Evolutionary conservation across 2,888 invertebrate genomes (phyloP).

Genomic region (Endotricha flammealis): DNA sequence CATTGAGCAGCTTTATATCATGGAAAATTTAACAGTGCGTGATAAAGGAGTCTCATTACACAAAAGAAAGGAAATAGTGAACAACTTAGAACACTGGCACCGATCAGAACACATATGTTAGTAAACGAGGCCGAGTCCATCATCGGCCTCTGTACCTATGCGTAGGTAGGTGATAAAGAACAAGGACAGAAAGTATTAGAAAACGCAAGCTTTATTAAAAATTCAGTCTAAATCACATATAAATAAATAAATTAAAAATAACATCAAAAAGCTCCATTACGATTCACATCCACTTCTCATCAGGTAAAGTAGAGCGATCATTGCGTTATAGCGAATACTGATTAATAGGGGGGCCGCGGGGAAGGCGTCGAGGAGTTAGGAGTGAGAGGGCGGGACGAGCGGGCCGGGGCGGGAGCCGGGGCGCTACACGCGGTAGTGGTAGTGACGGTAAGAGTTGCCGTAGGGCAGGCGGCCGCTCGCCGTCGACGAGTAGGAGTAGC

Average conservation of each 20-base stretch:
- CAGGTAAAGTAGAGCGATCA: conserved; percentile 68
- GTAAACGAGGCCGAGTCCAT: conserved; percentile 59
- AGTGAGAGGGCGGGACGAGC: conserved; percentile 31
- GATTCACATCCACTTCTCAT: conserved; percentile 59
- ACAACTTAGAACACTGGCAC: no score
- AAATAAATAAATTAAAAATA: conserved; percentile 52
- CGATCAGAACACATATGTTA: conserved; percentile 35
- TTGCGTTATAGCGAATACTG: conserved; percentile 70
- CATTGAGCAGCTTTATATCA: conserved; percentile 4
- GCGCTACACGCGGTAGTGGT: conserved; percentile 90
- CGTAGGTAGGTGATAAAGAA: conserved; percentile 38
- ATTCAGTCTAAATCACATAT: conserved; percentile 70
- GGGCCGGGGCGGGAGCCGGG: conserved; percentile 39
- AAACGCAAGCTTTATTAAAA: conserved; percentile 77
- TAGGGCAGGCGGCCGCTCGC: conserved; percentile 89
- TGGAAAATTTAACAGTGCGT: conserved; percentile 13
- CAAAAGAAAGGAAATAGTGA: conserved; percentile 10
- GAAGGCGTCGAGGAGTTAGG: conserved; percentile 18
- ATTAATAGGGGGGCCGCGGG: conserved; percentile 37
- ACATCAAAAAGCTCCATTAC: conserved; percentile 50
- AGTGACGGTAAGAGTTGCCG: conserved; percentile 90
- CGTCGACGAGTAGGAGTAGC: conserved; percentile 90
- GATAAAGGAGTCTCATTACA: no score
- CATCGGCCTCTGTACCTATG: conserved; percentile 40
- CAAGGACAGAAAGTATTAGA: conserved; percentile 57